These are phyloP conservation scores for Mastomys coucha DNA, from an alignment of 2,113 vertebrate species.

Conservation along the genomic window DNA sequence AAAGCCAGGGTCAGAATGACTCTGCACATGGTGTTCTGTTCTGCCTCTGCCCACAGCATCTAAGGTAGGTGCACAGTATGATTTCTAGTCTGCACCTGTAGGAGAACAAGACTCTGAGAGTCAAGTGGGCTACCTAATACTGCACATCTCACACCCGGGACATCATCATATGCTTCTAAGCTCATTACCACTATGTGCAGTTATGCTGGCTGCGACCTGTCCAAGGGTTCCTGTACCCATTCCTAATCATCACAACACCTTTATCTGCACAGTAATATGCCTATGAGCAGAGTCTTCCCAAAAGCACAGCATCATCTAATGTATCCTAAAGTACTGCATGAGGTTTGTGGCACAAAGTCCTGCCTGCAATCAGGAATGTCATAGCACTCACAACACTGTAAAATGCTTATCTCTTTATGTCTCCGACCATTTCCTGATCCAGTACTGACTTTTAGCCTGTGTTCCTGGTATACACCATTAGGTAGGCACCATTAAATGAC, in stretches of 20 bases:
- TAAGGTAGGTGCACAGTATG: neutral
- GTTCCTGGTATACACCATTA: neutral
- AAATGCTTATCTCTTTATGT: neutral
- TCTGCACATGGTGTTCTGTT: neutral
- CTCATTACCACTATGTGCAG: neutral
- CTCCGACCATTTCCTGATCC: neutral
- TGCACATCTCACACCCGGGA: neutral
- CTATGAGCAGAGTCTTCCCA: neutral
- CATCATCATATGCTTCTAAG: neutral
- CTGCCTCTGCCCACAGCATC: neutral
- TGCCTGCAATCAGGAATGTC: neutral
- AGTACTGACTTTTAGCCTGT: neutral
- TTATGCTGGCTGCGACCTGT: neutral
- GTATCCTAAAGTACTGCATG: neutral
- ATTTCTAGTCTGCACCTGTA: neutral
- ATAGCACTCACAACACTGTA: neutral
- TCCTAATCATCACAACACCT: neutral
- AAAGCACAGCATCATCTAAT: neutral
- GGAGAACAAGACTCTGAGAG: neutral
- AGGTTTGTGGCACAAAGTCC: neutral
- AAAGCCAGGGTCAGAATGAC: neutral
- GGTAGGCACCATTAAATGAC: neutral
- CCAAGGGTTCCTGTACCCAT: no score
- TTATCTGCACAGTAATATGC: neutral
- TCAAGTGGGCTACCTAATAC: neutral